These are phyloP conservation scores for Cerceris rybyensis DNA, from an alignment of 2,888 invertebrate species.

Conservation along the genomic window DNA sequence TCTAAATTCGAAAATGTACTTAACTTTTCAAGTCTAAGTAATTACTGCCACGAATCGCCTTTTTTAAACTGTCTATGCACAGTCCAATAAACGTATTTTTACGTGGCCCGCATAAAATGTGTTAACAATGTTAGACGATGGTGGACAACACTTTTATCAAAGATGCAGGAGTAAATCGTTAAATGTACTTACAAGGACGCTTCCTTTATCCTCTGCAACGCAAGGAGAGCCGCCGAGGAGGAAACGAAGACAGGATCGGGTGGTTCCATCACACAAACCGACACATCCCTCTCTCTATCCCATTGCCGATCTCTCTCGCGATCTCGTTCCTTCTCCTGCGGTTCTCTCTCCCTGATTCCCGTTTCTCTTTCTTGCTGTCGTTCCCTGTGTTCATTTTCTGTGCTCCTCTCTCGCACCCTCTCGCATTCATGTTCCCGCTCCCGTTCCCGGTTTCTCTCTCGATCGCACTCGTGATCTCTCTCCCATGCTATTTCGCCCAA, in stretches of 20 bases:
- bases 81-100: no score
- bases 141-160: not conserved
- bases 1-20: no score
- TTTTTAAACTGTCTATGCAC: no score
- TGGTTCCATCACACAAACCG: conserved; percentile 79
- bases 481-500: conserved; percentile 75
- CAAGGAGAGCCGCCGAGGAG: conserved; percentile 82
- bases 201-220: conserved; percentile 84
- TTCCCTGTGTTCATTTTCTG: conserved; percentile 64
- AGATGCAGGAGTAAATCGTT: not conserved
- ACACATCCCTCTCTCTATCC: conserved; percentile 72
- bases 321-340: conserved; percentile 70
- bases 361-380: conserved; percentile 66
- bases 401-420: conserved; percentile 65
- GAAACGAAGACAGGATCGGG: conserved; percentile 79
- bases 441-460: conserved; percentile 59
- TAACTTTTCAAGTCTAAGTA: no score
- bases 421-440: conserved; percentile 60
- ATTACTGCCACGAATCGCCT: no score
- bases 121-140: no score
- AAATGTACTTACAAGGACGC: conserved; percentile 82
- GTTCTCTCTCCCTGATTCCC: conserved; percentile 64
- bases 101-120: no score
- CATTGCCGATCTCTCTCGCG: conserved; percentile 70
- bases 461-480: conserved; percentile 27